Conservation (phyloP, 2,113 vertebrate species). For the Rhinopomastus cyanomelas region DNA sequence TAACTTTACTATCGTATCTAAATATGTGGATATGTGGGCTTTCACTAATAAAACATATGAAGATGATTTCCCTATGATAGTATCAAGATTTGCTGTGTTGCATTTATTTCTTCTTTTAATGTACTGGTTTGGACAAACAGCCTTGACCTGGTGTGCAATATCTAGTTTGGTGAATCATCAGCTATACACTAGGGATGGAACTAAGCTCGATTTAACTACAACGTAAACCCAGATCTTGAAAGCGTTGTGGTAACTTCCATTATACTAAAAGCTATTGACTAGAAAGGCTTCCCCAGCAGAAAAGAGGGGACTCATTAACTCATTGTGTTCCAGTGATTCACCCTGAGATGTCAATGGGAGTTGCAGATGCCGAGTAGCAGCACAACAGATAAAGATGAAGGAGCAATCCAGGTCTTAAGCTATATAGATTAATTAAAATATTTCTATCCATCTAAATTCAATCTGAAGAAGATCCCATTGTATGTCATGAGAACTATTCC, state of each 20-base stretch:
- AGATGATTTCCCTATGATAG: neutral
- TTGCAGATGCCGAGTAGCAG: neutral
- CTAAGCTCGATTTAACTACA: conserved; percentile 20
- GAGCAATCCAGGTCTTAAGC: neutral
- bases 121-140: neutral
- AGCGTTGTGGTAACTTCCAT: conserved; percentile 19
- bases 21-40: neutral
- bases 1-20: neutral
- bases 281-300: neutral
- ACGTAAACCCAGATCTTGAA: neutral
- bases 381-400: neutral
- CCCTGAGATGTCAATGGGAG: neutral
- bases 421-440: neutral
- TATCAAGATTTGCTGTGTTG: neutral
- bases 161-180: neutral
- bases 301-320: neutral
- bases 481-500: neutral
- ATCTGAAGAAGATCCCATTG: neutral
- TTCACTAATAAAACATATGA: neutral
- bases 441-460: neutral
- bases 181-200: neutral
- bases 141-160: neutral
- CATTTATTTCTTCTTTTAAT: neutral
- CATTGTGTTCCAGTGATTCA: neutral
- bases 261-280: conserved; percentile 56